Evolutionary conservation across 2,797 vertebrate genomes (phyloP).

Genomic region (Trachurus trachurus): DNA sequence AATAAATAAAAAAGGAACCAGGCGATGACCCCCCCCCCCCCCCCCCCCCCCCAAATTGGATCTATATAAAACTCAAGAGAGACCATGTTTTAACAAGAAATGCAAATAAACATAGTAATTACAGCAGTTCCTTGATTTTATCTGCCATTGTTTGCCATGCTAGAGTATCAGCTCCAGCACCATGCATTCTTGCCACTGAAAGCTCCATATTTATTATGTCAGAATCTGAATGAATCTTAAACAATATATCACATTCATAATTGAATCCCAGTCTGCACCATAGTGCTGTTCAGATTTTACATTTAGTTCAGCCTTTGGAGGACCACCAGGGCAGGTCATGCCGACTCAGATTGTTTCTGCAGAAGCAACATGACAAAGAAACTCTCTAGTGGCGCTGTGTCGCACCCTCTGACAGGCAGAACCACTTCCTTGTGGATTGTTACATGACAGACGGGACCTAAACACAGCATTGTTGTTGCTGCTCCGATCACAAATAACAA

Average conservation of each 20-base stretch:
- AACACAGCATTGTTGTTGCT: slow-evolving; percentile 2
- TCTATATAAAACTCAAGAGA: no score
- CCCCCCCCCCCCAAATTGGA: no score
- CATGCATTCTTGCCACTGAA: no score
- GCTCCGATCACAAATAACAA: slow-evolving; percentile 13
- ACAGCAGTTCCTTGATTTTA: no score
- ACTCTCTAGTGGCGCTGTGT: background rate
- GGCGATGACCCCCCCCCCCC: no score
- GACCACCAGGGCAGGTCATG: background rate
- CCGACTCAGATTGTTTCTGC: background rate
- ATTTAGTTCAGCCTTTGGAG: slow-evolving; percentile 3
- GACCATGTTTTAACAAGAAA: no score
- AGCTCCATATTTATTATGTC: no score
- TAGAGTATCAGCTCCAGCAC: no score
- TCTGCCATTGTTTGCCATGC: no score
- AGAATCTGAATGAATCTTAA: background rate
- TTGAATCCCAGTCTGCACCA: background rate
- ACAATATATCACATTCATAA: background rate
- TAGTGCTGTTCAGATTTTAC: background rate
- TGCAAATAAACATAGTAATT: no score
- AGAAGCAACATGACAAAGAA: slow-evolving; percentile 6
- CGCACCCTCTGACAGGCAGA: background rate
- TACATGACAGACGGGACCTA: background rate
- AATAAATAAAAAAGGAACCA: no score
- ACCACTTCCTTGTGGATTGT: background rate